Conservation (phyloP, 2,113 vertebrate genomes). For the Serinus canaria region DNA sequence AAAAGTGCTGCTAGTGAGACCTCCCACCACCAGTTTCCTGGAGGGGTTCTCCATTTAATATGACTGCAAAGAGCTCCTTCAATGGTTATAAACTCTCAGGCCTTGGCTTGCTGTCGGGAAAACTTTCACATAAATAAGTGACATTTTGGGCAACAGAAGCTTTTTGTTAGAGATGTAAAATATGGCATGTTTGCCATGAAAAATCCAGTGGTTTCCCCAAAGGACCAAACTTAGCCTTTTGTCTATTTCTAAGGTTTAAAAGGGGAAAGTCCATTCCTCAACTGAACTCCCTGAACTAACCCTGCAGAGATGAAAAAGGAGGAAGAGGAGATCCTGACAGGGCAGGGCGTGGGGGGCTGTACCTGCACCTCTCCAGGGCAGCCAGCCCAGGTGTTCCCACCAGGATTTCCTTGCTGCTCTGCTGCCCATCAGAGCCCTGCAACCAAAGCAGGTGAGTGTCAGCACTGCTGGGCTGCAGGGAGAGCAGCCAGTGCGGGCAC, state of each 20-base stretch:
- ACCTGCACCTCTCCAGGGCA: constrained; percentile 62
- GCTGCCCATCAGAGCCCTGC: constrained; percentile 70
- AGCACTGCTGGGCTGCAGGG: not conserved
- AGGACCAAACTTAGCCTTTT: not conserved
- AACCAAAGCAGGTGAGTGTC: not conserved
- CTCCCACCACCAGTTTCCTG: not conserved
- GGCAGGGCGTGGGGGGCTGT: not conserved
- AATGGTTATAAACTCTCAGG: not conserved
- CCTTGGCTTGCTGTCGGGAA: not conserved
- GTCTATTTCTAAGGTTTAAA: not conserved
- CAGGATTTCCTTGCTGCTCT: constrained; percentile 58
- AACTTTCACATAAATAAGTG: not conserved
- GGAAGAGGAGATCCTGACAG: not conserved
- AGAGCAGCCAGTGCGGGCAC: not conserved
- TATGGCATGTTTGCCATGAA: not conserved
- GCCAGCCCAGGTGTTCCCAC: constrained; percentile 75
- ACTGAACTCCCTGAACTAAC: not conserved
- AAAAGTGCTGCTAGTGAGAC: not conserved
- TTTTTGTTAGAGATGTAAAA: not conserved
- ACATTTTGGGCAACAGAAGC: not conserved
- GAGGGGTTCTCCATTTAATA: not conserved
- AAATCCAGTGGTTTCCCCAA: not conserved
- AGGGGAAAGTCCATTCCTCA: not conserved
- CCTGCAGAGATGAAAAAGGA: not conserved
- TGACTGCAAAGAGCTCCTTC: not conserved